Conservation (phyloP, 2,113 vertebrate species). For the Indri indri region DNA sequence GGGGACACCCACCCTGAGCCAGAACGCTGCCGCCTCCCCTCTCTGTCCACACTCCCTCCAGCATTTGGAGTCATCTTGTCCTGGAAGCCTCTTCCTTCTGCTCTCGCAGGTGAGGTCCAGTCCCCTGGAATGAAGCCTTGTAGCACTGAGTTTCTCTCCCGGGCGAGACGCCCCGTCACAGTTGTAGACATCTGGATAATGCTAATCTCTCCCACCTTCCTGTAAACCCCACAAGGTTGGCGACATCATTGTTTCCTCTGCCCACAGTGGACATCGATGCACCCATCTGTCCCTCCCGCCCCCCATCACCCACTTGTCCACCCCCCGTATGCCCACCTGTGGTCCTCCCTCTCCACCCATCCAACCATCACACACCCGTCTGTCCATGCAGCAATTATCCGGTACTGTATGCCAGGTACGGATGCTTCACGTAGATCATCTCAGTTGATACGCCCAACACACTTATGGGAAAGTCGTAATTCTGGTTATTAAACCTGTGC, state of each 20-base stretch:
- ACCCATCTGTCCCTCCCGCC: neutral
- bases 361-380: no score
- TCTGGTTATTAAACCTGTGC: no score
- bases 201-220: rapidly evolving
- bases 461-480: neutral
- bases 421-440: rapidly evolving
- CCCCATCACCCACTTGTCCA: neutral
- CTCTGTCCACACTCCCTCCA: rapidly evolving
- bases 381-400: neutral
- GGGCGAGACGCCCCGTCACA: rapidly evolving
- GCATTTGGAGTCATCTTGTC: neutral
- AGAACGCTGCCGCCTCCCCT: neutral
- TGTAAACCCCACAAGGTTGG: no score
- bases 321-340: neutral
- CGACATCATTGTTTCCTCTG: neutral
- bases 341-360: neutral
- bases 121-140: rapidly evolving
- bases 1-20: rapidly evolving
- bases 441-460: rapidly evolving
- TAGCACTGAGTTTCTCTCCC: rapidly evolving
- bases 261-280: no score
- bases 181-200: no score
- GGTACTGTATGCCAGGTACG: neutral
- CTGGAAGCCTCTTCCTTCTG: neutral
- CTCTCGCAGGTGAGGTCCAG: neutral